These are phyloP conservation scores for Peromyscus maniculatus DNA, from an alignment of 2,113 vertebrate genomes.

Conservation along the genomic window DNA sequence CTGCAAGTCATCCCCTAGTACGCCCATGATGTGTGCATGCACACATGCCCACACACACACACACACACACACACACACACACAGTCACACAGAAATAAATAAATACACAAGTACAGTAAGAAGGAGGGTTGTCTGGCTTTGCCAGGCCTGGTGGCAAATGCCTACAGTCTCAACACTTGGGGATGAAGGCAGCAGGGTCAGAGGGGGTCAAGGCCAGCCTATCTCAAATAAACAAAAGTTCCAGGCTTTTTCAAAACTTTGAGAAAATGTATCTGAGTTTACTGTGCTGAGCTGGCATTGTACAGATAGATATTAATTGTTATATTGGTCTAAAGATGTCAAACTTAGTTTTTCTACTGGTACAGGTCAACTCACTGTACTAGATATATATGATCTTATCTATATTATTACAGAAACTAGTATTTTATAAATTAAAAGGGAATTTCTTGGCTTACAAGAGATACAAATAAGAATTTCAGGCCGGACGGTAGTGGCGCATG, in stretches of 20 bases:
- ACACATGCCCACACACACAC: neutral
- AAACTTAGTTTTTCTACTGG: neutral
- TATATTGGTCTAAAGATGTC: neutral
- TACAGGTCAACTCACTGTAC: neutral
- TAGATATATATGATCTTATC: neutral
- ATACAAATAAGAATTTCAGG: neutral
- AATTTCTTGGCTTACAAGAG: neutral
- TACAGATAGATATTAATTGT: neutral
- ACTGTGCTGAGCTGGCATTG: neutral
- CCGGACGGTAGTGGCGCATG: too few species aligned
- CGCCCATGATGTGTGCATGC: neutral
- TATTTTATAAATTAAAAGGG: neutral
- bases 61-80: neutral
- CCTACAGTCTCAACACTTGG: neutral
- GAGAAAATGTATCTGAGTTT: neutral
- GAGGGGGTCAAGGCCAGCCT: neutral
- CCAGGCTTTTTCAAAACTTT: neutral
- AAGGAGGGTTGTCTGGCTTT: neutral
- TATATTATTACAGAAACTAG: neutral
- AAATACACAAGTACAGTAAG: neutral
- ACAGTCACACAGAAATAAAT: too few species aligned
- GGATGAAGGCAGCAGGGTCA: too few species aligned
- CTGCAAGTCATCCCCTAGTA: neutral
- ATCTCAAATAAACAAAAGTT: neutral
- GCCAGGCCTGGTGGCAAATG: neutral